Evolutionary conservation across 2,888 invertebrate genomes (phyloP).

Genomic region (Bembecia ichneumoniformis): DNA sequence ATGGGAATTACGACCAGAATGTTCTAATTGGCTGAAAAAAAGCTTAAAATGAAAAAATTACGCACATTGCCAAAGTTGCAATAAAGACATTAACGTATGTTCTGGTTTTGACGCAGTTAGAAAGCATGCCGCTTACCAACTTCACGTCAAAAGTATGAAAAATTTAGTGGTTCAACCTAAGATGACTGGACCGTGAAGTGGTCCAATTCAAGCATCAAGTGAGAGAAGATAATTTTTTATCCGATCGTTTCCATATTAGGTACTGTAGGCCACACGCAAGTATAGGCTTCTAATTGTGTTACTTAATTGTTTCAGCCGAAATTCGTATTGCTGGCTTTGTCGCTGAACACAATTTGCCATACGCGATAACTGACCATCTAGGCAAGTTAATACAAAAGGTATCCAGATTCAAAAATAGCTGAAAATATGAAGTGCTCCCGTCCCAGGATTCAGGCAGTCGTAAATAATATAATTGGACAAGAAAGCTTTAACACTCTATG

Average conservation of each 20-base stretch:
- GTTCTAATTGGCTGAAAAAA: not conserved
- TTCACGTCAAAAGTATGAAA: not conserved
- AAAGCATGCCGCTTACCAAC: not conserved
- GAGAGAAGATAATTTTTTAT: not conserved
- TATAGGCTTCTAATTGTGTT: not conserved
- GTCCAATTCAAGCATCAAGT: constrained; percentile 2
- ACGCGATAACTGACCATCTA: not conserved
- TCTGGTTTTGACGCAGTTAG: not conserved
- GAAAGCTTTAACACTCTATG: constrained; percentile 2
- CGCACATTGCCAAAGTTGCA: not conserved
- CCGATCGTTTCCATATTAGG: not conserved
- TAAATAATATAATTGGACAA: constrained; percentile 1
- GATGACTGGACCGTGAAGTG: not conserved
- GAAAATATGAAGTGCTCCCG: not conserved
- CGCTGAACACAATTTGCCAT: not conserved
- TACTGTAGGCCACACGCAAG: not conserved
- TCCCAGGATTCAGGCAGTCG: not conserved
- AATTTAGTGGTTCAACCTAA: not conserved
- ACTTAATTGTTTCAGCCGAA: not conserved
- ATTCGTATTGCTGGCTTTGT: not conserved
- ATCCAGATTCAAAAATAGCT: not conserved
- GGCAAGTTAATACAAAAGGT: not conserved
- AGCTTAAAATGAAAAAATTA: not conserved
- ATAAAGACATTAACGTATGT: not conserved
- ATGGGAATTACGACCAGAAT: not conserved